Conservation (phyloP, 2,113 vertebrate species). For the Chloropsis cyanopogon region DNA sequence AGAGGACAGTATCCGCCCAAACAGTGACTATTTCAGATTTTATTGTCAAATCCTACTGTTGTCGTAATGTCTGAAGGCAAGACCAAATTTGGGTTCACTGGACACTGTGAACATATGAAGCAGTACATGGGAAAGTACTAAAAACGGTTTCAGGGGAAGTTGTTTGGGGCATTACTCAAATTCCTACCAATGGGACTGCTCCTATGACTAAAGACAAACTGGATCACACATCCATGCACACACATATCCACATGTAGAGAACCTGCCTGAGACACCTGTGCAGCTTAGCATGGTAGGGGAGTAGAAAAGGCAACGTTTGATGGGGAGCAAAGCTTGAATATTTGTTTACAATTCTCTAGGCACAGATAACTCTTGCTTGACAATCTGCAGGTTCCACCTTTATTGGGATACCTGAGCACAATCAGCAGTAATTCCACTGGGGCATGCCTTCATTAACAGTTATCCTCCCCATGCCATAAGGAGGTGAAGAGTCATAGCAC, state of each 20-base stretch:
- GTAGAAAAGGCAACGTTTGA: fast-evolving
- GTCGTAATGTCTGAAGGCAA: neutral
- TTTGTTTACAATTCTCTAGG: neutral
- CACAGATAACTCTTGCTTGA: neutral
- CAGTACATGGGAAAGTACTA: neutral
- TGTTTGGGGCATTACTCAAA: neutral
- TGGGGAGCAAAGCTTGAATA: neutral
- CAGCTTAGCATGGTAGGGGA: neutral
- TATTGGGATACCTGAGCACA: neutral
- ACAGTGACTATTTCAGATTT: neutral
- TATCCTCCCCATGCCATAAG: neutral
- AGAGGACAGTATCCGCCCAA: neutral
- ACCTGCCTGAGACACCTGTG: neutral
- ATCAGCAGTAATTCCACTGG: neutral
- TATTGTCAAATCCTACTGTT: neutral
- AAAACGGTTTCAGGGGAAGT: neutral
- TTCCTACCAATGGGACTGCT: neutral
- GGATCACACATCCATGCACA: neutral
- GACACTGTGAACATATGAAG: neutral
- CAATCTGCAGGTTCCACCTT: neutral
- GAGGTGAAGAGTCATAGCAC: neutral
- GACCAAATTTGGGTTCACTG: neutral
- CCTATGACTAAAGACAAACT: neutral
- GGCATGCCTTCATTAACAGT: neutral
- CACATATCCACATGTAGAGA: neutral